phyloP scores from a whole-genome alignment of 2,888 invertebrate species.

The Himalopsyche anomala region DNA sequence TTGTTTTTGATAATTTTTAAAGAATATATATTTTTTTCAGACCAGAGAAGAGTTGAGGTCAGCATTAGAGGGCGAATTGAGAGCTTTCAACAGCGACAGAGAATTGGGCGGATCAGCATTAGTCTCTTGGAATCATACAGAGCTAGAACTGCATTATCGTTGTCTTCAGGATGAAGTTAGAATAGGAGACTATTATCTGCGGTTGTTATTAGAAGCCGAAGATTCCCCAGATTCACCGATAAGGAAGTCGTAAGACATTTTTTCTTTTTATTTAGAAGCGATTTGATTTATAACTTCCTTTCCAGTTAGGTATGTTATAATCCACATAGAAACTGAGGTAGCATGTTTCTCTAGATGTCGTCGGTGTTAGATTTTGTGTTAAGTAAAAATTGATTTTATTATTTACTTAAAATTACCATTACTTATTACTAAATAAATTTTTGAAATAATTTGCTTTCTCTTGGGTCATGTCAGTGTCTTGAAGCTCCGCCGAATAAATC shows the following conservation, averaged over 20 bases:
- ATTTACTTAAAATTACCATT: too few relatives aligned
- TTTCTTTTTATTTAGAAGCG: background rate
- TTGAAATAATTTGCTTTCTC: too few relatives aligned
- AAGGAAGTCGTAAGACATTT: conserved; percentile 88
- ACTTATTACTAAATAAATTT: too few relatives aligned
- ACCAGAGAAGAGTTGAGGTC: conserved; percentile 96
- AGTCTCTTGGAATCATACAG: conserved; percentile 98
- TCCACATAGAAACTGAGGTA: too few relatives aligned
- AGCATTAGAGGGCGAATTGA: conserved; percentile 94
- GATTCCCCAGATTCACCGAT: conserved; percentile 91
- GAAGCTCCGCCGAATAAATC: too few relatives aligned
- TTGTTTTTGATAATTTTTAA: too few relatives aligned
- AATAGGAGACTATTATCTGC: conserved; percentile 98
- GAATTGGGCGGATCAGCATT: conserved; percentile 89
- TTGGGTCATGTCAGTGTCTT: too few relatives aligned
- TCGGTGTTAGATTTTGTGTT: too few relatives aligned
- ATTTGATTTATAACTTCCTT: background rate
- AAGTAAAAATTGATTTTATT: too few relatives aligned
- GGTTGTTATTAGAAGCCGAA: conserved; percentile 94
- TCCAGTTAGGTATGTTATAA: too few relatives aligned
- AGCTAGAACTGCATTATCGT: conserved; percentile 96
- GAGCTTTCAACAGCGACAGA: conserved; percentile 92
- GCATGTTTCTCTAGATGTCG: too few relatives aligned
- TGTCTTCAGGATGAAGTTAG: conserved; percentile 97
- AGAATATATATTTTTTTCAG: conserved; percentile 71